Evolutionary conservation across 2,797 vertebrate genomes (phyloP).

Genomic region (Echiichthys vipera): DNA sequence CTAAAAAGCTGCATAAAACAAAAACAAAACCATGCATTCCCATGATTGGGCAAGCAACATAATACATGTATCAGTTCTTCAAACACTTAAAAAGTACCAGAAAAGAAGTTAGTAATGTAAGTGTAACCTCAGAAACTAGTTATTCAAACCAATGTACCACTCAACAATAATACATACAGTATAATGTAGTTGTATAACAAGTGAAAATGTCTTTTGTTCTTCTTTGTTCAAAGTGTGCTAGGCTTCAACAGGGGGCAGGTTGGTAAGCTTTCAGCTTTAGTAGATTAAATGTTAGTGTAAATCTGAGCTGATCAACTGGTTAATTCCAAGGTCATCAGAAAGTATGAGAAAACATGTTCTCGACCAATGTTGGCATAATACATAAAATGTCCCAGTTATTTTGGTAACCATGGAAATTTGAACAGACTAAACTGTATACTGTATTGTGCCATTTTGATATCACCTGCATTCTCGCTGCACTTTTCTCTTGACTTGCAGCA

Average conservation of each 20-base stretch:
- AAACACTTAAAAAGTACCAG: not conserved
- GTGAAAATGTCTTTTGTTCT: not conserved
- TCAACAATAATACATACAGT: not conserved
- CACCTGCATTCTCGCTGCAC: slow-evolving; percentile 18
- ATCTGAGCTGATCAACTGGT: slow-evolving; percentile 50
- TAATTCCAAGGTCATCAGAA: slow-evolving; percentile 51
- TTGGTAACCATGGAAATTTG: not conserved
- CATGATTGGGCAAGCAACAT: not conserved
- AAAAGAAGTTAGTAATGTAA: not conserved
- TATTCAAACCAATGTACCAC: not conserved
- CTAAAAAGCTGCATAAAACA: not conserved
- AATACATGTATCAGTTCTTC: not conserved
- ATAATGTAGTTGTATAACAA: slow-evolving; percentile 4
- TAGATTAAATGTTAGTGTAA: slow-evolving; percentile 47
- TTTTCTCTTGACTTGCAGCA: too few relatives aligned
- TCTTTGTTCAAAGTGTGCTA: not conserved
- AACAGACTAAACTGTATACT: slow-evolving; percentile 15
- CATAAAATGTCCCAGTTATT: slow-evolving; percentile 6
- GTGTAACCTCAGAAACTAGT: not conserved
- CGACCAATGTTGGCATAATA: slow-evolving; percentile 1
- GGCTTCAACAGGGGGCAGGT: slow-evolving; percentile 10
- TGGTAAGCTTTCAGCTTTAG: slow-evolving; percentile 36
- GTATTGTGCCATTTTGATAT: not conserved
- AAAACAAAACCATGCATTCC: not conserved
- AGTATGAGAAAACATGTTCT: slow-evolving; percentile 28